Evolutionary conservation across 2,888 invertebrate genomes (phyloP).

Genomic region (Megamerina dolium): DNA sequence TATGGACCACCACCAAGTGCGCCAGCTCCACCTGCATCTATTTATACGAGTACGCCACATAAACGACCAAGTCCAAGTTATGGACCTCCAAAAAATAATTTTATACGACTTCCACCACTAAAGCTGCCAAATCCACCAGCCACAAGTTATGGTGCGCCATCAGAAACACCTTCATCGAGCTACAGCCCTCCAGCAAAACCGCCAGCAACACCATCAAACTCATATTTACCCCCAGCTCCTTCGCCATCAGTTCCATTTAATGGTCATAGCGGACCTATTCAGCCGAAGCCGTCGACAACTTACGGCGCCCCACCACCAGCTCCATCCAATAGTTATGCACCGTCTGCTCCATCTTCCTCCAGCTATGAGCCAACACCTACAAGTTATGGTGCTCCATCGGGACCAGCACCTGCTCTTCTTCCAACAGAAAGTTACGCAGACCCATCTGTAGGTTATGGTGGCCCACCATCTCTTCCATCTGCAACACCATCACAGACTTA

Average conservation of each 20-base stretch:
- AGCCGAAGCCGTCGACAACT: slow-evolving; percentile 25
- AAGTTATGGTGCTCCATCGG: slow-evolving; percentile 33
- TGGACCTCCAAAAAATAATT: slow-evolving; percentile 36
- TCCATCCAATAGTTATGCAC: slow-evolving; percentile 32
- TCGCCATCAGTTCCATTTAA: slow-evolving; percentile 34
- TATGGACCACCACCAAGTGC: slow-evolving; percentile 40
- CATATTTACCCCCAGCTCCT: slow-evolving; percentile 14
- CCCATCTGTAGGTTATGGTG: slow-evolving; percentile 22
- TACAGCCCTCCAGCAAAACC: slow-evolving; percentile 42
- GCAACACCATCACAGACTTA: slow-evolving; percentile 51
- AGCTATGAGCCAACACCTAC: slow-evolving; percentile 27
- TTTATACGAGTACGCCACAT: too few species aligned
- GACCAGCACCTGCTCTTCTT: slow-evolving; percentile 33
- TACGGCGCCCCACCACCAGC: slow-evolving; percentile 31
- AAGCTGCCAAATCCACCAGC: slow-evolving; percentile 33
- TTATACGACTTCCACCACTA: slow-evolving; percentile 32
- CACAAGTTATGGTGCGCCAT: slow-evolving; percentile 37
- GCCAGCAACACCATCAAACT: slow-evolving; percentile 50
- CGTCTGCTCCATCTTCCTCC: slow-evolving; percentile 27
- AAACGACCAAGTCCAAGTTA: slow-evolving; percentile 24
- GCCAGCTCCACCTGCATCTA: too few species aligned
- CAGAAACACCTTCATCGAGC: slow-evolving; percentile 37
- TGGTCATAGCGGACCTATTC: too few species aligned
- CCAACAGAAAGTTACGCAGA: slow-evolving; percentile 51
- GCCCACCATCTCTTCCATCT: slow-evolving; percentile 25